phyloP scores from a whole-genome alignment of 2,113 vertebrate genomes.

The Callipepla californica region DNA sequence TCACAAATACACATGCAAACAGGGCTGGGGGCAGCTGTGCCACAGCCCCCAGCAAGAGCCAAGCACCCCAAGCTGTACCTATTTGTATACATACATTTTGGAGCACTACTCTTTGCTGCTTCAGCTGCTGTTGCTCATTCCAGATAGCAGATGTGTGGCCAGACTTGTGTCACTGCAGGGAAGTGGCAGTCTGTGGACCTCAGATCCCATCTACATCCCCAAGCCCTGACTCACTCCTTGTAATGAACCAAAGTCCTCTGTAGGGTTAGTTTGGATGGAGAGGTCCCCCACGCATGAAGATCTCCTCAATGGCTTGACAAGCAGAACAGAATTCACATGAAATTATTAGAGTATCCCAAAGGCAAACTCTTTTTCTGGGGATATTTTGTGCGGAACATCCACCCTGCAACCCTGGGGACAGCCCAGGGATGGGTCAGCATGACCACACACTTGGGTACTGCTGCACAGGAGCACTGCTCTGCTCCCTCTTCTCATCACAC shows the following conservation, averaged over 20 bases:
- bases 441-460: no score
- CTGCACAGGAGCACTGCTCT: background rate
- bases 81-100: background rate
- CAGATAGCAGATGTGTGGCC: background rate
- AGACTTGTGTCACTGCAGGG: background rate
- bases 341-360: background rate
- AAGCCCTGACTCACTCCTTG: background rate
- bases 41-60: background rate
- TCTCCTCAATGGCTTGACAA: rapidly evolving
- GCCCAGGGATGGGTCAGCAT: background rate
- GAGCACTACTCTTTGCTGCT: background rate
- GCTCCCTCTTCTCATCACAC: background rate
- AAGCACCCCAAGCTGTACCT: rapidly evolving
- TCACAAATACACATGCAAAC: background rate
- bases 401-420: background rate
- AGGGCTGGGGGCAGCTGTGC: background rate
- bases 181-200: background rate
- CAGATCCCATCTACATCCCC: background rate
- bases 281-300: background rate
- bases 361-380: background rate
- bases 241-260: background rate
- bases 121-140: background rate
- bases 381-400: rapidly evolving
- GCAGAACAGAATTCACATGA: rapidly evolving
- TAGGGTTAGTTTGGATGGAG: rapidly evolving